Evolutionary conservation across 2,797 vertebrate genomes (phyloP).

Genomic region (Propithecus perrieri): DNA sequence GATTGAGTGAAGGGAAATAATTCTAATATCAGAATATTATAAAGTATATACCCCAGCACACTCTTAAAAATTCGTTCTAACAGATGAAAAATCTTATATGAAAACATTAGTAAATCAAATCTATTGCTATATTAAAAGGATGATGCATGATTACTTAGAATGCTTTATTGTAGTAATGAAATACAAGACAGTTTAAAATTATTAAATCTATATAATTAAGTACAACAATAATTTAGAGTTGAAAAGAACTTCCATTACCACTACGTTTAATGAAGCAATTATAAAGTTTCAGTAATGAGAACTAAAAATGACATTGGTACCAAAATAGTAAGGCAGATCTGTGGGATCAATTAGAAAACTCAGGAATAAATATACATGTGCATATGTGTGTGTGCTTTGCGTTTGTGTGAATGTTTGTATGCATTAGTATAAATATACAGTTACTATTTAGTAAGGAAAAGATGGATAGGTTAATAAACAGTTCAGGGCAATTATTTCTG

Average conservation of each 20-base stretch:
- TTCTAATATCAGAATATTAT: background rate
- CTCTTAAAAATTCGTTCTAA: background rate
- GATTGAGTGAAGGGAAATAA: background rate
- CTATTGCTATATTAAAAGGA: background rate
- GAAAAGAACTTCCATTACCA: slow-evolving; percentile 2
- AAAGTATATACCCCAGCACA: background rate
- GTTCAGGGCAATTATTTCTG: background rate
- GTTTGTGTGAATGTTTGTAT: background rate
- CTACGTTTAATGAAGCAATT: background rate
- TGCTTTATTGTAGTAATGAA: background rate
- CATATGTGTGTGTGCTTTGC: accelerated
- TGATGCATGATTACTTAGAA: background rate
- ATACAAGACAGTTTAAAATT: background rate
- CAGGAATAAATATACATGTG: background rate
- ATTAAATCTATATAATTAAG: background rate
- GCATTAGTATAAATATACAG: background rate
- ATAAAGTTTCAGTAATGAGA: background rate
- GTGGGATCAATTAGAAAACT: background rate
- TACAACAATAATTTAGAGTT: background rate
- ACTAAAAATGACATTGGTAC: background rate
- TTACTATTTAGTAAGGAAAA: background rate
- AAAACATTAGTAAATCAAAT: background rate
- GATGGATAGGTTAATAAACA: background rate
- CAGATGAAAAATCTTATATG: background rate
- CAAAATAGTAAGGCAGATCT: background rate